Evolutionary conservation across 2,888 invertebrate genomes (phyloP).

Genomic region (Glaucopsyche alexis): DNA sequence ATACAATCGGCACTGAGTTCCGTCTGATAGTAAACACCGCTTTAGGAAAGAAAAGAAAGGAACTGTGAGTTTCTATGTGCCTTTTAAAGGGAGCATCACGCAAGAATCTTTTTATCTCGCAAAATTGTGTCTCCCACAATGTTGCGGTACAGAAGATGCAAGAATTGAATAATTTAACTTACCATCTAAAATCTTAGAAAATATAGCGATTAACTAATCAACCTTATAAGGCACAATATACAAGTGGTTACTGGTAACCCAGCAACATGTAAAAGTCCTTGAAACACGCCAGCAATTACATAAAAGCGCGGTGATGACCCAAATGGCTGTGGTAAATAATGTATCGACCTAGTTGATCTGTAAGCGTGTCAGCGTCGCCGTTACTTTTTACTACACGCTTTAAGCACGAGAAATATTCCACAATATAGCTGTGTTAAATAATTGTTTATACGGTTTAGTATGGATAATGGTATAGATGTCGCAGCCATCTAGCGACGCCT

Average conservation of each 20-base stretch:
- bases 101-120: too few relatives aligned
- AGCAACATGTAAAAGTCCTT: constrained; percentile 23
- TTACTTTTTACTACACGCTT: constrained; percentile 36
- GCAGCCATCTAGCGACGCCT: too few relatives aligned
- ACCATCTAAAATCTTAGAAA: neutral
- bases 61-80: too few relatives aligned
- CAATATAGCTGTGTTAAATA: constrained; percentile 32
- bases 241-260: neutral
- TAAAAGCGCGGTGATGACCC: constrained; percentile 35
- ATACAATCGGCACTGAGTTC: neutral
- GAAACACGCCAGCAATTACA: constrained; percentile 31
- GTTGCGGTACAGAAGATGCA: too few relatives aligned
- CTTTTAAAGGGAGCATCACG: too few relatives aligned
- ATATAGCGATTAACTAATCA: neutral
- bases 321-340: constrained; percentile 38
- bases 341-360: constrained; percentile 40
- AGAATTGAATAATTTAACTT: neutral
- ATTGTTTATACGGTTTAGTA: constrained; percentile 19
- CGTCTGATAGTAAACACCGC: too few relatives aligned
- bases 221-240: neutral
- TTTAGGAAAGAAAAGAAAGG: too few relatives aligned
- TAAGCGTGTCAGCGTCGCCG: constrained; percentile 38
- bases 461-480: too few relatives aligned
- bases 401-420: constrained; percentile 32
- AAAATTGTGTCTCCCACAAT: too few relatives aligned